phyloP scores from a whole-genome alignment of 2,797 vertebrate genomes.

The Amniataba percoides region DNA sequence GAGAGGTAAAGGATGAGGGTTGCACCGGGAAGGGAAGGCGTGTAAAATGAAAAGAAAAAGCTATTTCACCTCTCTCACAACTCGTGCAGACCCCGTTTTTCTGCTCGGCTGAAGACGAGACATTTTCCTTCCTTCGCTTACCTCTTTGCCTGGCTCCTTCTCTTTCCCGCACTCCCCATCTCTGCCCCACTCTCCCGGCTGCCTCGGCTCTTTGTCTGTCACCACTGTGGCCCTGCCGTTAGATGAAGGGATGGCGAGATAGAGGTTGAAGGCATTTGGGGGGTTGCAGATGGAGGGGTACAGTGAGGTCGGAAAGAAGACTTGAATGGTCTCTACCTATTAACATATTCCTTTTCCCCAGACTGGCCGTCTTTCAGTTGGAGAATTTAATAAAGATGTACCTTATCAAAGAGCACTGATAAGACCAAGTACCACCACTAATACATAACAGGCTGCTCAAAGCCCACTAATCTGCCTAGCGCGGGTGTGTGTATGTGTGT shows the following conservation, averaged over 20 bases:
- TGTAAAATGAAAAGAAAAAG: slow-evolving; percentile 88
- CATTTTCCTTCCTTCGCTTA: slow-evolving; percentile 76
- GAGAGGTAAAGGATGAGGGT: slow-evolving; percentile 85
- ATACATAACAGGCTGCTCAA: slow-evolving; percentile 92
- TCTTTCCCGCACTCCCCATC: slow-evolving; percentile 59
- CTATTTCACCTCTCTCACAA: slow-evolving; percentile 93
- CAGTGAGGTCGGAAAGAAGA: slow-evolving; percentile 80
- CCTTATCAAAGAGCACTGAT: slow-evolving; percentile 94
- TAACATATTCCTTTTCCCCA: slow-evolving; percentile 92
- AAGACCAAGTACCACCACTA: slow-evolving; percentile 93
- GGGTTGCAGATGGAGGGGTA: slow-evolving; percentile 80
- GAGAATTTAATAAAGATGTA: slow-evolving; percentile 98
- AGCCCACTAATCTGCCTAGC: slow-evolving; percentile 89
- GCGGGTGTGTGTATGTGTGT: slow-evolving; percentile 24
- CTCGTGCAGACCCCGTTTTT: slow-evolving; percentile 77
- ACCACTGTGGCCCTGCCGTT: slow-evolving; percentile 76
- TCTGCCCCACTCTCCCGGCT: slow-evolving; percentile 61
- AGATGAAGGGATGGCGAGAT: slow-evolving; percentile 74
- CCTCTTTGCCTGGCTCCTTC: slow-evolving; percentile 67
- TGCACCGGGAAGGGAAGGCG: slow-evolving; percentile 81
- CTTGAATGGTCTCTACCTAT: slow-evolving; percentile 90
- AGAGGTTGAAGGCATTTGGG: slow-evolving; percentile 67
- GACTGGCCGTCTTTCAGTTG: slow-evolving; percentile 91
- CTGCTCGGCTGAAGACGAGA: slow-evolving; percentile 81
- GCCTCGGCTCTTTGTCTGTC: slow-evolving; percentile 78